These are phyloP conservation scores for Caenorhabditis angaria DNA, from an alignment of 2,888 invertebrate species.

Conservation along the genomic window DNA sequence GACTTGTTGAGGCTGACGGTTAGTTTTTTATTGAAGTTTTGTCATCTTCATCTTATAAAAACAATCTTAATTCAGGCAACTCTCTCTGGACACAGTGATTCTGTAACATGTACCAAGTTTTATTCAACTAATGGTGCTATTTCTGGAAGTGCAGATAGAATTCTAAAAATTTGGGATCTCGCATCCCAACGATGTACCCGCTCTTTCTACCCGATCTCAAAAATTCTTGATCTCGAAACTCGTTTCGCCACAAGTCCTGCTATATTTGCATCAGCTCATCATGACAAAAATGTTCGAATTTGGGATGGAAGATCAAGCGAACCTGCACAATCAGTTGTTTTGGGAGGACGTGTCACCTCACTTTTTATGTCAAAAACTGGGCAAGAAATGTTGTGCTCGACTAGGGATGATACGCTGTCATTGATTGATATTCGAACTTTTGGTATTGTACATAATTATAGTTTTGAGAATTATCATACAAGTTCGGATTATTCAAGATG, in stretches of 20 bases:
- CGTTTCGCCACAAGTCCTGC: constrained; percentile 21
- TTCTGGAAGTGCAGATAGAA: constrained; percentile 96
- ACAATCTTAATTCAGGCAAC: constrained; percentile 76
- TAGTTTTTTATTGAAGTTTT: no score
- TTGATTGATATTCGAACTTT: constrained; percentile 91
- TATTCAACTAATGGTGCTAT: constrained; percentile 78
- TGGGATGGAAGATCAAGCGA: constrained; percentile 88
- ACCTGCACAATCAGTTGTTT: constrained; percentile 80
- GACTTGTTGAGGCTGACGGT: constrained; percentile 80
- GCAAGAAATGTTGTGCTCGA: constrained; percentile 88
- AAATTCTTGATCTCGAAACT: constrained; percentile 75
- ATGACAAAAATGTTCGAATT: constrained; percentile 92
- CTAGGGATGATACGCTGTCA: constrained; percentile 92
- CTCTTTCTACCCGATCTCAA: constrained; percentile 67
- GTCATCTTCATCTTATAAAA: no score
- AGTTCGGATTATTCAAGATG: constrained; percentile 60
- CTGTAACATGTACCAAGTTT: constrained; percentile 96
- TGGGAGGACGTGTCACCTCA: constrained; percentile 37
- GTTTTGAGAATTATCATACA: constrained; percentile 86
- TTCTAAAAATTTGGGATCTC: constrained; percentile 97
- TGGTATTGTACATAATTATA: constrained; percentile 82
- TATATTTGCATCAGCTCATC: constrained; percentile 80
- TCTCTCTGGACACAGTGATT: constrained; percentile 92
- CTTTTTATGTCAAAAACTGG: constrained; percentile 74
- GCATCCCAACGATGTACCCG: constrained; percentile 82